Evolutionary conservation across 1,140 invertebrate genomes (phyloP).

Genomic region (Tenebrio molitor): DNA sequence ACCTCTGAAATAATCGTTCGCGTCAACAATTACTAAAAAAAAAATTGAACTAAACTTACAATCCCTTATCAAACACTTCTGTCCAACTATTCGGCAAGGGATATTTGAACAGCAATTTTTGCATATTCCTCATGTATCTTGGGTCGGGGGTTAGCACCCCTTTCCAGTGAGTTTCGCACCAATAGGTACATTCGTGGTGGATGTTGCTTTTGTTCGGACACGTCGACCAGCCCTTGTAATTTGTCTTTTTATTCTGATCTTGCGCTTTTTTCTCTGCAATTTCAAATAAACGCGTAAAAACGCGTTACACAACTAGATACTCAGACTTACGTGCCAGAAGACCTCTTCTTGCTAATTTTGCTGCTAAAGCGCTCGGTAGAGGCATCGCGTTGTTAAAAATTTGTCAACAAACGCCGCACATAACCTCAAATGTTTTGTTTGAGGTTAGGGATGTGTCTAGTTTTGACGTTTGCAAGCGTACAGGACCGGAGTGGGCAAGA

Average conservation of each 20-base stretch:
- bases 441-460: no score
- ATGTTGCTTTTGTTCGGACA: conserved; percentile 98
- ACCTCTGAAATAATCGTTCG: conserved; percentile 70
- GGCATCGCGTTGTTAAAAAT: conserved; percentile 80
- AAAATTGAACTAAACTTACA: conserved; percentile 68
- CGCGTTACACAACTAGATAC: conserved; percentile 79
- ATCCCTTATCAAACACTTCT: conserved; percentile 91
- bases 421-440: no score
- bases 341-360: conserved; percentile 88
- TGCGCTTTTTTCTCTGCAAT: conserved; percentile 57
- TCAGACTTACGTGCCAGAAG: conserved; percentile 71
- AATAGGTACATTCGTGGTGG: conserved; percentile 92
- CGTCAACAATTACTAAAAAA: conserved; percentile 14
- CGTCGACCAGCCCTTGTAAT: conserved; percentile 76
- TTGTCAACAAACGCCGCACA: background rate
- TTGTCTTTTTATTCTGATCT: conserved; percentile 66
- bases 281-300: conserved; percentile 67
- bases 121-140: conserved; percentile 81
- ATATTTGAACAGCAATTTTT: conserved; percentile 88
- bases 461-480: no score
- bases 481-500: no score
- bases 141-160: conserved; percentile 79
- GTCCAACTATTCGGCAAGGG: conserved; percentile 93
- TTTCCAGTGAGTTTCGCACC: conserved; percentile 92
- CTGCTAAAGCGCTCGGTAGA: conserved; percentile 86